Evolutionary conservation across 2,888 invertebrate genomes (phyloP), one percentile per base, ranked within the genome.

Genomic region (Alloplasta piceator): DNA sequence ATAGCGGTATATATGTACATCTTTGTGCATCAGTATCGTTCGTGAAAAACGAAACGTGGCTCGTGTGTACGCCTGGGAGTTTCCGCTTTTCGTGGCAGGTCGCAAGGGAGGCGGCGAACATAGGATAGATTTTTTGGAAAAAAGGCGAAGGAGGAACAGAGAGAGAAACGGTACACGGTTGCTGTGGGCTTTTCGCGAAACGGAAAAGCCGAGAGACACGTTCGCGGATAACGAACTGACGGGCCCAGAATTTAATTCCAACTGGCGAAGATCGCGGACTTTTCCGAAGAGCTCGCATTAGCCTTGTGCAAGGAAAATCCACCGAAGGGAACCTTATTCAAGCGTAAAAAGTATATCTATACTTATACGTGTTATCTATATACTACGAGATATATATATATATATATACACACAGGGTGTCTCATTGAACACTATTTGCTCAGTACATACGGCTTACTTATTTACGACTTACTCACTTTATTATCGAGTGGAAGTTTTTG

Each of bases 151-250:
- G 46, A 66, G 58, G 39, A 48, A 61, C 55, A 38, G 61, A 64
- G 71, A 46, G 60, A 36, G 48, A 50, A 38, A 41, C 26, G 10
- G 39, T 38, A 56, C 56, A 39, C 9, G 46, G 38, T 12, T 52
- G 70, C 50, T 55, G 66, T 58, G 26, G 68, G 63, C 64, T 68
- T 64, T 14, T 50, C 26, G 43, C 46, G 26, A 71, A 76, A 77
- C 41, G 55, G 14, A 60, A 64, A 82, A 82, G 75, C 81, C 26
- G 26, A 26, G 78, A 82, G 81, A 85, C 82, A 83, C 82, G 83
- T 85, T 82, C 70, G 5, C 55, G 80, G 82, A 84, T 84, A 85
- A 85, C 84, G 84, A 84, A 83, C 79, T 78, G 78, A 81, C 80
- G 79, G 79, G 80, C 73, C 74, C 79, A 79, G 82, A 85, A 85